A percentile compares a stretch with the other conserved stretches of the same genome.
phyloP scores from a whole-genome alignment of 2,888 invertebrate genomes.

The Chirona hameri region DNA sequence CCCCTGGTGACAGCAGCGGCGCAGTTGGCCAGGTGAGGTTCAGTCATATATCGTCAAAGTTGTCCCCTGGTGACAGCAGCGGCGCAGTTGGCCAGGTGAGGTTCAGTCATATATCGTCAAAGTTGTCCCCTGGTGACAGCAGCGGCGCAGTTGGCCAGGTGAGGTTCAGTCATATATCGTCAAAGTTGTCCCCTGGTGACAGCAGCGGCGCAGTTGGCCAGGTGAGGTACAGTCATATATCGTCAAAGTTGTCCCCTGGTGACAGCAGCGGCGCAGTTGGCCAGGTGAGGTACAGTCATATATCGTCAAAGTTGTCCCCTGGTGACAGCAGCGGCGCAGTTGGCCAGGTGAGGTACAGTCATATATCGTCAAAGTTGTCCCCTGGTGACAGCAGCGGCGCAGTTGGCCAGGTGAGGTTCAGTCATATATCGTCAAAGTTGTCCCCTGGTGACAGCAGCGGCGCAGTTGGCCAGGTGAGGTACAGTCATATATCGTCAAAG shows the following conservation, averaged over 20 bases:
- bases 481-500: constrained; percentile 87
- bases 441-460: background rate
- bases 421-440: constrained; percentile 76
- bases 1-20: background rate
- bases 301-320: constrained; percentile 67
- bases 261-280: background rate
- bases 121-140: constrained; percentile 45
- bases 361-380: constrained; percentile 69
- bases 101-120: too few species aligned
- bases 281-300: background rate
- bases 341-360: background rate
- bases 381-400: background rate
- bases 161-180: too few species aligned
- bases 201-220: background rate
- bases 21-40: background rate
- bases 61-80: background rate
- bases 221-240: too few species aligned
- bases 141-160: background rate
- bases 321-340: background rate
- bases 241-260: constrained; percentile 62
- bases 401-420: background rate
- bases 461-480: background rate
- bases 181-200: constrained; percentile 54
- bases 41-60: constrained; percentile 83
- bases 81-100: background rate